Conservation (phyloP, 2,797 vertebrate species). For the Clarias fuscus region DNA sequence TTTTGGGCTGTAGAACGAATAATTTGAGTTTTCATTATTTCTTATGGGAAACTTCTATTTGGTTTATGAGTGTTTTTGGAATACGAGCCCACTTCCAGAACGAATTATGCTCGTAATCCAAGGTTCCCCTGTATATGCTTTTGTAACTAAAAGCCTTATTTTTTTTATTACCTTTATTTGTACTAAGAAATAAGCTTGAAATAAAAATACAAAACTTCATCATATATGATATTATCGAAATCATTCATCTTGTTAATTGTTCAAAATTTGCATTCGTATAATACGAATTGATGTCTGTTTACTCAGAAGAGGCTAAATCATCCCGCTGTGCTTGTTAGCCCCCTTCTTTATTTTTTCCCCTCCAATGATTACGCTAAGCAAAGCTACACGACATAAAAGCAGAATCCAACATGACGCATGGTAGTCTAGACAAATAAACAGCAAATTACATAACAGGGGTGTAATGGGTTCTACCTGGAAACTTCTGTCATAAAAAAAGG, state of each 20-base stretch:
- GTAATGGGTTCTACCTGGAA: too few species aligned
- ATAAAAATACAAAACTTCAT: too few species aligned
- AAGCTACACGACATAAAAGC: not conserved
- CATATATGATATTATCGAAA: not conserved
- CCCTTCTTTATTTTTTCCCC: not conserved
- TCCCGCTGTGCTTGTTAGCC: not conserved
- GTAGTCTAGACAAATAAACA: not conserved
- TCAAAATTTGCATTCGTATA: not conserved
- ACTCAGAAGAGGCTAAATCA: not conserved
- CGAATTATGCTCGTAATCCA: too few species aligned
- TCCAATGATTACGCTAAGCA: not conserved
- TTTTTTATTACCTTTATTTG: not conserved
- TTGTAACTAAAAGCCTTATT: too few species aligned
- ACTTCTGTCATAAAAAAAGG: not conserved
- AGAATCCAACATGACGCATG: not conserved
- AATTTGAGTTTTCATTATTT: too few species aligned
- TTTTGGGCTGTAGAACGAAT: too few species aligned
- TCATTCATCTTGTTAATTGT: not conserved
- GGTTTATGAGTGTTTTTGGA: too few species aligned
- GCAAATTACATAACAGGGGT: not conserved
- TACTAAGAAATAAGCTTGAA: not conserved
- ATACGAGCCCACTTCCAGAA: too few species aligned
- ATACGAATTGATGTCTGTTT: not conserved
- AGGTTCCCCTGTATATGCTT: too few species aligned
- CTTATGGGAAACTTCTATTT: too few species aligned